These are phyloP conservation scores for Araneus ventricosus DNA, from an alignment of 1,140 invertebrate genomes.

Conservation along the genomic window DNA sequence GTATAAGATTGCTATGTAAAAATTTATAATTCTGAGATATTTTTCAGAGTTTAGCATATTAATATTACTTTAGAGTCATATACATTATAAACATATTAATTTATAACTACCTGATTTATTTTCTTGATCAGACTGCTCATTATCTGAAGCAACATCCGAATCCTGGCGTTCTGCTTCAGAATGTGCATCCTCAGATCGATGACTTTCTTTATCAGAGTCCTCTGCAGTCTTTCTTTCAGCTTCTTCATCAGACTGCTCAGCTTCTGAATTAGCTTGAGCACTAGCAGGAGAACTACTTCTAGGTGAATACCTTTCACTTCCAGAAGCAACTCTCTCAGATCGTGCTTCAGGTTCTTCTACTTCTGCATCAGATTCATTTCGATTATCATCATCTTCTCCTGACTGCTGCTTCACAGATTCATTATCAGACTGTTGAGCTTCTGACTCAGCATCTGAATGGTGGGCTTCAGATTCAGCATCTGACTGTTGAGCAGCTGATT, in stretches of 20 bases:
- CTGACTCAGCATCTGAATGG: slow-evolving; percentile 42
- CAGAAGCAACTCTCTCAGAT: background rate
- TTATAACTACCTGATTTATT: slow-evolving; percentile 49
- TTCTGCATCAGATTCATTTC: slow-evolving; percentile 57
- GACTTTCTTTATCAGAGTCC: background rate
- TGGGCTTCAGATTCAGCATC: slow-evolving; percentile 18
- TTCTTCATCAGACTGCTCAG: slow-evolving; percentile 34
- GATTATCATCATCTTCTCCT: background rate
- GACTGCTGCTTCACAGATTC: slow-evolving; percentile 31
- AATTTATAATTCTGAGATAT: too few species aligned
- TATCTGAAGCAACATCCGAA: slow-evolving; percentile 54
- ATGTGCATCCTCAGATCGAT: slow-evolving; percentile 32
- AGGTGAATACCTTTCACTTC: slow-evolving; percentile 34
- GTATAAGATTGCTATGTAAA: too few species aligned
- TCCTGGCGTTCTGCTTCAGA: slow-evolving; percentile 37
- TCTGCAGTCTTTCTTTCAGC: background rate
- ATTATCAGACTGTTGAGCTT: slow-evolving; percentile 24
- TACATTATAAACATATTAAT: too few species aligned
- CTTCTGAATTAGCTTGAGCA: slow-evolving; percentile 44
- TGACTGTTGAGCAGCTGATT: background rate
- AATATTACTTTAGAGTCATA: too few species aligned
- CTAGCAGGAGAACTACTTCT: slow-evolving; percentile 48
- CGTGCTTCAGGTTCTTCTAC: background rate
- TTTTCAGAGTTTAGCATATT: too few species aligned
- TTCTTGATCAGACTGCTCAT: slow-evolving; percentile 68